Conservation (phyloP, 2,888 invertebrate genomes). For the Lasioglossum pauxillum region DNA sequence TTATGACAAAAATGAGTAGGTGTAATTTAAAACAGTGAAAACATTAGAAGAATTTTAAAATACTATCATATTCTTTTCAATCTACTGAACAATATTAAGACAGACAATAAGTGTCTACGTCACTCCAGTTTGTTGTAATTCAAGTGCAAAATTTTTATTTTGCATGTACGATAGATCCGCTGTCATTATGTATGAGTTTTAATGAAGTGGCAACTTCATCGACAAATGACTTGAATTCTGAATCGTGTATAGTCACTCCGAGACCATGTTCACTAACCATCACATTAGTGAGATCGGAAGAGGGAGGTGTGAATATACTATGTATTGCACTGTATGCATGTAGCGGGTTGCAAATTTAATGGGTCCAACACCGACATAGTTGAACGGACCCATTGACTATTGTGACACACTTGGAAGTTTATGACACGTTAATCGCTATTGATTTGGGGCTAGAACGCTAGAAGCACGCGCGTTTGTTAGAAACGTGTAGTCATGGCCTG, state of each 20-base stretch:
- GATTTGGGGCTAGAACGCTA: neutral
- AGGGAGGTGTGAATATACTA: neutral
- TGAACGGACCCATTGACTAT: neutral
- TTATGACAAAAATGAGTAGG: no score
- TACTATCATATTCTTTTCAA: no score
- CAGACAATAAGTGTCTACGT: no score
- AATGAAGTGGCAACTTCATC: no score
- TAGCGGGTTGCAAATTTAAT: neutral
- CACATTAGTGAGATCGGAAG: neutral
- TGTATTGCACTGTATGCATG: neutral
- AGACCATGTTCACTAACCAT: neutral
- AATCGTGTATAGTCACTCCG: neutral
- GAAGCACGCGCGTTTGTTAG: neutral
- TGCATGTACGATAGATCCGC: no score
- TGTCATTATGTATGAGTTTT: no score
- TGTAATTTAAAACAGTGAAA: no score
- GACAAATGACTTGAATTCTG: neutral
- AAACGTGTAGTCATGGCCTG: neutral
- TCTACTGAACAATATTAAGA: no score
- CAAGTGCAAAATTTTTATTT: no score
- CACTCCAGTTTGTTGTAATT: no score
- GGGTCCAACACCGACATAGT: neutral
- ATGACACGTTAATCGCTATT: neutral
- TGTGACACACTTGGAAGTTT: neutral
- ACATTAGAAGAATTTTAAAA: no score